A percentile compares a stretch with the other conserved stretches of the same genome.
Conservation (phyloP, 1,140 invertebrate genomes). For the Drosophila triauraria region DNA sequence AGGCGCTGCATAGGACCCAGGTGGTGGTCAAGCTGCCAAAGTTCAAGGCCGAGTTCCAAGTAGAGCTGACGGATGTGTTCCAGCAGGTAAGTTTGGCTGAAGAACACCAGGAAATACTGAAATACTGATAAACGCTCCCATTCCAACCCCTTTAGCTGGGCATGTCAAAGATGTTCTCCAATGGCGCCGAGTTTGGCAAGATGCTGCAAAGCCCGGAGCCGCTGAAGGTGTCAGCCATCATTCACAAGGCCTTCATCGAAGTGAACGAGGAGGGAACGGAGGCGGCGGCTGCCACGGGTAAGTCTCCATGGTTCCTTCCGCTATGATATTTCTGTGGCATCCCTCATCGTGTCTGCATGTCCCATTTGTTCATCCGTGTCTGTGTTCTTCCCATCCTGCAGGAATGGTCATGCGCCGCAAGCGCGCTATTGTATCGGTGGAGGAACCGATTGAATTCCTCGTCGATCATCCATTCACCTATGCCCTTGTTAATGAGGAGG, state of each 20-base stretch:
- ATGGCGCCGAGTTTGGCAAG: constrained; percentile 87
- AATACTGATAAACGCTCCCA: not conserved
- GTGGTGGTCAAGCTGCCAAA: constrained; percentile 87
- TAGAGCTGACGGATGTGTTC: constrained; percentile 86
- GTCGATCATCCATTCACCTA: constrained; percentile 81
- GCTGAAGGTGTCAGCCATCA: constrained; percentile 86
- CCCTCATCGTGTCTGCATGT: constrained; percentile 16
- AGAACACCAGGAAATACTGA: not conserved
- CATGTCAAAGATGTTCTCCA: constrained; percentile 87
- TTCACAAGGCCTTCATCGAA: constrained; percentile 87
- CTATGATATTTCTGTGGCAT: not conserved
- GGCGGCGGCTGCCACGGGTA: constrained; percentile 86
- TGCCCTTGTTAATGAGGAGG: constrained; percentile 51
- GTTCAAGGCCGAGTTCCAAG: constrained; percentile 87
- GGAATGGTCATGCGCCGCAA: constrained; percentile 59
- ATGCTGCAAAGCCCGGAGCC: constrained; percentile 86
- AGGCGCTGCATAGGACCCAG: constrained; percentile 67
- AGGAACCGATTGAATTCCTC: constrained; percentile 57
- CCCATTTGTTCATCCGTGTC: constrained; percentile 27
- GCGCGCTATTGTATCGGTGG: constrained; percentile 43
- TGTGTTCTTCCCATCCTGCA: constrained; percentile 50
- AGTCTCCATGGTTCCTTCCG: constrained; percentile 4
- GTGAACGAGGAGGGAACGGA: constrained; percentile 87
- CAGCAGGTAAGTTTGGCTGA: constrained; percentile 76
- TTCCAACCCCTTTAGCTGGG: constrained; percentile 85